Evolutionary conservation across 2,113 vertebrate genomes (phyloP), one percentile per base, ranked within the genome.

Genomic region (Oophaga pumilio): DNA sequence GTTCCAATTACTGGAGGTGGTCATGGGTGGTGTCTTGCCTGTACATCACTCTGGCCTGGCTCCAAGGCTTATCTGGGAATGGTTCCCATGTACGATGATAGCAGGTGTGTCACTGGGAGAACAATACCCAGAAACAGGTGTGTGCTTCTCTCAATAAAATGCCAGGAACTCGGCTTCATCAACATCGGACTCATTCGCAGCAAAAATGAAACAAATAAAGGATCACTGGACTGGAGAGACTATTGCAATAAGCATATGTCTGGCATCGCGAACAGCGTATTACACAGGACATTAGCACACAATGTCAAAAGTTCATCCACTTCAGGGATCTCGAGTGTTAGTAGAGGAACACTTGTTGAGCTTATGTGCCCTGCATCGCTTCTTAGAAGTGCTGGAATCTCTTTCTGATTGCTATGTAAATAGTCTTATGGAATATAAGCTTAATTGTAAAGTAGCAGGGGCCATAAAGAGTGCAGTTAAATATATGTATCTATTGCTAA

Each of bases 71-170:
- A 90, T 91, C 90, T 91, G 91, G 91, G 91, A 91, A 93, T 71
- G 90, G 91, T 92, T 93, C 85, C 82, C 0, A 73, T 77, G 77
- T 49, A 0, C 52, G 86, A 82, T 66, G 0, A 86, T 91, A 93
- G 93, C 93, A 95, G 93, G 93, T 91, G 90, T 89, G 89, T 92
- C 90, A 33, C 43, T 84, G 81, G 69, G 90, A 93, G 91, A 93
- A 94, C 95, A 95, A 95, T 94, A 90, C 91, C 94, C 93, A 95
- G 95, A 94, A 94, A 93, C 94, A 94, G 94, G 93, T 94, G 94
- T 91, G 84, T 26, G 87, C 85, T 81, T 86, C 82, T 90, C 59
- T 89, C 89, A 73, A 77, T 82, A 69, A 79, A 78, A 80, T 89
- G 91, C 91, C 93, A 93, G 94, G 91, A 92, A 91, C 90, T 89